Base-by-base conservation (phyloP, 2,888 invertebrate genomes). In the Aporophyla lueneburgensis region DNA sequence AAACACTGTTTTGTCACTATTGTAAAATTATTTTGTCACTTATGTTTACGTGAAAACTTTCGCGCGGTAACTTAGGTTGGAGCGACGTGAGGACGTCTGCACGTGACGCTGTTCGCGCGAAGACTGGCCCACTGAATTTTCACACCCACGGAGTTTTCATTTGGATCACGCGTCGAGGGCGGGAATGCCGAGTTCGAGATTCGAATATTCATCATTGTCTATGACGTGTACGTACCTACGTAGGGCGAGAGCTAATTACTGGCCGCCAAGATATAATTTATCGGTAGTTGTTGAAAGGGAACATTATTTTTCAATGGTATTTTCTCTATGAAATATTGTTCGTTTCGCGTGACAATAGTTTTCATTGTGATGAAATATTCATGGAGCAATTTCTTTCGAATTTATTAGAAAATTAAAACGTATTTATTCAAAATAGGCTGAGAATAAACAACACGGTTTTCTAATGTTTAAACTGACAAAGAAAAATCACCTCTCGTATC, bases 61-160 rank as follows among this genome's bases (percentile, higher is more conserved):
- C 90, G 91, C 93, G 93, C 93, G 94, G 89, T 93, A 94, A 94
- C 91, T 94, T 94, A 87, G 75, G 59, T 62, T 67, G 75, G 77
- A 78, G 76, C 81, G 87, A 78, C 90, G 85, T 73, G 74, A 46
- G 75, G 53, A 91, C 94, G 86, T 88, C 89, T 74, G 69, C 54
- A 80, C 91, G 84, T 85, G 77, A 91, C 94, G 95, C 94, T 81
- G 76, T 87, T 85, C 89, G 91, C 93, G 95, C 93, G 92, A 81
- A 87, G 88, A 95, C 88, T 84, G 88, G 79, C 69, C 71, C 70
- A 89, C 89, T 90, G 91, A 92, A 89, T 92, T 90, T 91, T 93
- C 92, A 80, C 88, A 83, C 87, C 83, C 86, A 87, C 88, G 76
- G 86, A 87, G 80, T 94, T 94, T 93, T 93, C 93, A 92, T 91